Base-by-base conservation (phyloP, 2,888 invertebrate genomes). In the Icerya purchasi region DNA sequence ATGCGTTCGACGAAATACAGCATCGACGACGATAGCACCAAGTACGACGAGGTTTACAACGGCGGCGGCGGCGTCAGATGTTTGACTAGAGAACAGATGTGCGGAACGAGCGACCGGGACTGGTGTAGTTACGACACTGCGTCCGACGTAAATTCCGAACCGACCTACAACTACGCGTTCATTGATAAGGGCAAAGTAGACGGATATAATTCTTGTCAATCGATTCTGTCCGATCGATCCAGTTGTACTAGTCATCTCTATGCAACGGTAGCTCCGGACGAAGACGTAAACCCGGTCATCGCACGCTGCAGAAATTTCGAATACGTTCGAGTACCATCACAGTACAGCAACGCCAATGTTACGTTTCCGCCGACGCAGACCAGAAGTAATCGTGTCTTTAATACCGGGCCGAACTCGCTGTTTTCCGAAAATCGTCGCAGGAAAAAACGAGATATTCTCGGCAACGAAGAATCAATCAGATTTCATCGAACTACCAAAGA, bases 101-200 rank as follows among this genome's bases (percentile, higher is more conserved):
- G 59, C 25, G 59, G 59, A 8, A 55, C 59, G 25, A 60, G 59
- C 50, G 59, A 60, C 36, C 59, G 51, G 23, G 59, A 60, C 22
- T 60, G 59, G 59, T 60, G 59, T 50, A 60, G 59, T 22, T 60
- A 55, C 25, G 59, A 60, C 20, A 52, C 59, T 22, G 51, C 25
- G 18, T 56, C 56, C 1, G 59, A 60, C 25, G 59, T 60, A 22
- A 60, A 60, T 51, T 60, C 59, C 49, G 59, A 60, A 22, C 59
- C 59, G 5, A 60, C 59, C 18, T 60, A 60, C 22, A 60, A 60
- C 25, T 60, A 60, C 59, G 59, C 59, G 23, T 60, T 55, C 21
- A 56, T 60, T 8, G 50, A 51, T 10, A 56, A 14, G 8, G 36
- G 8, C 36, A 36, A 36, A 5, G 36, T 5, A 8, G 36, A 60